A percentile compares a stretch with the other conserved stretches of the same genome.
Conservation (phyloP, 2,113 vertebrate genomes). For the Sula dactylatra region DNA sequence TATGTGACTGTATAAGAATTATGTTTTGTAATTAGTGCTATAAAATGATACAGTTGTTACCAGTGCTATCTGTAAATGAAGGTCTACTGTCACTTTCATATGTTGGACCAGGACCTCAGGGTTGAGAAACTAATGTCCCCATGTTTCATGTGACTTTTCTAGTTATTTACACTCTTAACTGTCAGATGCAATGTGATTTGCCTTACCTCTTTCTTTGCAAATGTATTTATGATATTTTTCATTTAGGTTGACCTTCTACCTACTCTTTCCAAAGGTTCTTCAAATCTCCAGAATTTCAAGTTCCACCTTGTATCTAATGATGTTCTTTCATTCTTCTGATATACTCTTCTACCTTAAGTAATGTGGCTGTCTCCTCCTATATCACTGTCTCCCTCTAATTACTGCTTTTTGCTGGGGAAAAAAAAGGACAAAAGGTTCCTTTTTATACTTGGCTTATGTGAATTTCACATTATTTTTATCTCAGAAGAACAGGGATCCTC, state of each 20-base stretch:
- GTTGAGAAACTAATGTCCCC: not conserved
- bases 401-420: not conserved
- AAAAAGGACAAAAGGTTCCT: not conserved
- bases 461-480: not conserved
- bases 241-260: not conserved
- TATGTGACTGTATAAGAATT: not conserved
- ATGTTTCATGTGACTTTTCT: not conserved
- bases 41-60: not conserved
- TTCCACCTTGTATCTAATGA: not conserved
- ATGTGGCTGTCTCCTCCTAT: not conserved
- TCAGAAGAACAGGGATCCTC: not conserved
- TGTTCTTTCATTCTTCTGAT: not conserved
- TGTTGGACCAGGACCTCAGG: not conserved
- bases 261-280: not conserved
- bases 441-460: not conserved
- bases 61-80: not conserved
- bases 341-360: not conserved
- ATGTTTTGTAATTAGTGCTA: not conserved
- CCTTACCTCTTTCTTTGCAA: not conserved
- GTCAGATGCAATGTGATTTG: not conserved
- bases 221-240: not conserved
- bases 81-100: not conserved
- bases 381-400: not conserved
- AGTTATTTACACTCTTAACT: not conserved
- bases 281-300: not conserved